phyloP scores from a whole-genome alignment of 2,797 vertebrate genomes.

The Sitta carolinensis region DNA sequence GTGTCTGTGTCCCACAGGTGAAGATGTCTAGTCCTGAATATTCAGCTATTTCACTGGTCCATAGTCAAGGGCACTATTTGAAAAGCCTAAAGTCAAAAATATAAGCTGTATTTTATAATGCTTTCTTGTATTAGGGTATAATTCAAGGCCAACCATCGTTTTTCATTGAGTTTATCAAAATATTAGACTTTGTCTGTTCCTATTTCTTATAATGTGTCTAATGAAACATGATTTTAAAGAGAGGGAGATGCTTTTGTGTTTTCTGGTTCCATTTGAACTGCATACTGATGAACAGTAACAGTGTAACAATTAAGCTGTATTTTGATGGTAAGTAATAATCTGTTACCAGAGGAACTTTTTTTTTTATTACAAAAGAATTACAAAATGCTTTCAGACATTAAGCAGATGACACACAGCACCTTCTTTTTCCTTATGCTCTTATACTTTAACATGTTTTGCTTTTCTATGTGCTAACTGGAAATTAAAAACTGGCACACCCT shows the following conservation, averaged over 20 bases:
- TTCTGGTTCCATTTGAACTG: background rate
- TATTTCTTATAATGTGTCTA: background rate
- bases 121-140: background rate
- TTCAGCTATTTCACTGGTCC: background rate
- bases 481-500: background rate
- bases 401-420: background rate
- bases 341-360: background rate
- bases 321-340: background rate
- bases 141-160: background rate
- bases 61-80: background rate
- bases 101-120: background rate
- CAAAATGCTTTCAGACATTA: background rate
- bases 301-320: background rate
- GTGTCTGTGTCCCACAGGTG: background rate
- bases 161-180: background rate
- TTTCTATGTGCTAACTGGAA: background rate
- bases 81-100: background rate
- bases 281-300: background rate
- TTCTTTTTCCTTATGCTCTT: background rate
- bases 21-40: background rate
- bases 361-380: background rate
- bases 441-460: background rate
- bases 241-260: background rate
- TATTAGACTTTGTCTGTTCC: background rate
- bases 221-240: background rate